Conservation (phyloP, 30 jellyfish, hydroid and myxozoan species). For the Aurelia sp. region DNA sequence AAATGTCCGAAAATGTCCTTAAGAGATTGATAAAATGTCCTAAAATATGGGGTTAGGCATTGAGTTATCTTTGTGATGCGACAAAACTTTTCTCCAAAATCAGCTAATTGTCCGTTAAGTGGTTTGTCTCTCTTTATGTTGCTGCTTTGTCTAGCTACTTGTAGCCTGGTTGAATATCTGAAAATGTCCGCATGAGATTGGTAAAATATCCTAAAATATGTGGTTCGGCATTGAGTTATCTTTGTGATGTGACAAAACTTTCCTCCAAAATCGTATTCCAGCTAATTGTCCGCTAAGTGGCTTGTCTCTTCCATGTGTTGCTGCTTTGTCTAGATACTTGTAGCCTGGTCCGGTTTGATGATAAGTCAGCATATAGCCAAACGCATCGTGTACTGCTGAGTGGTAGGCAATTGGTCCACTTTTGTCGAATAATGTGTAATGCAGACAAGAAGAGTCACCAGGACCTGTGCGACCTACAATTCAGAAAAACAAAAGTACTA, state of each 20-base stretch:
- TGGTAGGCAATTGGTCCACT: constrained; percentile 71
- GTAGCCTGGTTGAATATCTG: constrained; percentile 60
- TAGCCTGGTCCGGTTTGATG: constrained; percentile 72
- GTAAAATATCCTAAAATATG: too few species aligned
- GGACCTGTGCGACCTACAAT: constrained; percentile 77
- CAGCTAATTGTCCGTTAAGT: constrained; percentile 59
- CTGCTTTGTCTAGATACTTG: constrained; percentile 55
- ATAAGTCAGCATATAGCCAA: constrained; percentile 37
- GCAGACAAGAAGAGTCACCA: constrained; percentile 53
- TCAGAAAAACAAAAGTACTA: not conserved
- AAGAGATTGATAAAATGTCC: too few species aligned
- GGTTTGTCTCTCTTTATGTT: constrained; percentile 22
- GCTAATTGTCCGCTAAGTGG: constrained; percentile 65
- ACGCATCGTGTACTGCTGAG: constrained; percentile 76
- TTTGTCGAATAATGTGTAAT: constrained; percentile 43
- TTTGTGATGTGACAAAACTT: constrained; percentile 16
- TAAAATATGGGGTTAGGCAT: too few species aligned
- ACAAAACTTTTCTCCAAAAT: constrained; percentile 48
- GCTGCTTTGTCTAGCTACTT: constrained; percentile 51
- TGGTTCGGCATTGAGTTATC: too few species aligned
- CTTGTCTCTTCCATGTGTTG: constrained; percentile 18
- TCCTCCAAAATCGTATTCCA: constrained; percentile 64
- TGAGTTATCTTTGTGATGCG: too few species aligned
- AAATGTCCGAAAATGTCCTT: not conserved
- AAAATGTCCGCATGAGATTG: not conserved